phyloP scores from a whole-genome alignment of 2,113 vertebrate genomes.

The Dipodomys spectabilis region DNA sequence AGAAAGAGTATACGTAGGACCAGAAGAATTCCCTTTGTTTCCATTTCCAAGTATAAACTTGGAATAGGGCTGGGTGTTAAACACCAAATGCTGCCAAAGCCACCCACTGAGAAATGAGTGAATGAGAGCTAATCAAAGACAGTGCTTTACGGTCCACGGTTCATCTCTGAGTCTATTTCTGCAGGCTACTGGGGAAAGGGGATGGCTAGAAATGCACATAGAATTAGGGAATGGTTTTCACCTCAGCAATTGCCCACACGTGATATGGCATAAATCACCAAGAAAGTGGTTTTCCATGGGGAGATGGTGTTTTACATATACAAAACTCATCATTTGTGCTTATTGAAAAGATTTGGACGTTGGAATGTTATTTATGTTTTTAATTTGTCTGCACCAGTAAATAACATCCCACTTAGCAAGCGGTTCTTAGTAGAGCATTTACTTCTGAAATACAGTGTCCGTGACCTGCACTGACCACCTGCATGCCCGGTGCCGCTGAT shows the following conservation, averaged over 20 bases:
- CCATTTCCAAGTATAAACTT: not conserved
- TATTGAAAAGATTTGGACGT: constrained; percentile 85
- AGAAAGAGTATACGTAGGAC: not conserved
- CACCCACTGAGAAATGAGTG: not conserved
- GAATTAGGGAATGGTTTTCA: constrained; percentile 63
- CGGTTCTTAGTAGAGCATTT: constrained; percentile 62
- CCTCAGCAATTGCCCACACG: constrained; percentile 48
- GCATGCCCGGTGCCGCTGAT: not conserved
- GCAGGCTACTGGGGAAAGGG: not conserved
- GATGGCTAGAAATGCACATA: not conserved
- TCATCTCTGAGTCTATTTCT: constrained; percentile 29
- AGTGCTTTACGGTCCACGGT: constrained; percentile 1
- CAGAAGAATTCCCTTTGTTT: not conserved
- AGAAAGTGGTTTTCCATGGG: constrained; percentile 76
- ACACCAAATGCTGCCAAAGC: not conserved
- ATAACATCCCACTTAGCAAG: constrained; percentile 73
- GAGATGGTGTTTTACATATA: constrained; percentile 84
- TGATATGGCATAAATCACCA: constrained; percentile 79
- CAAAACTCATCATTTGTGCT: constrained; percentile 86
- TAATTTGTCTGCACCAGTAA: constrained; percentile 86
- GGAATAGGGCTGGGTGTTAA: constrained; percentile 2
- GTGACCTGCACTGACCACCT: constrained; percentile 53
- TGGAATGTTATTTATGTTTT: constrained; percentile 85
- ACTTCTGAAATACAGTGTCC: constrained; percentile 68
- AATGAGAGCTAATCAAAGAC: not conserved